Percentiles rank a stretch among this genome's conserved stretches.
Evolutionary conservation across 2,797 vertebrate species (phyloP).

Genomic region (Hydrocynus forskahlii): DNA sequence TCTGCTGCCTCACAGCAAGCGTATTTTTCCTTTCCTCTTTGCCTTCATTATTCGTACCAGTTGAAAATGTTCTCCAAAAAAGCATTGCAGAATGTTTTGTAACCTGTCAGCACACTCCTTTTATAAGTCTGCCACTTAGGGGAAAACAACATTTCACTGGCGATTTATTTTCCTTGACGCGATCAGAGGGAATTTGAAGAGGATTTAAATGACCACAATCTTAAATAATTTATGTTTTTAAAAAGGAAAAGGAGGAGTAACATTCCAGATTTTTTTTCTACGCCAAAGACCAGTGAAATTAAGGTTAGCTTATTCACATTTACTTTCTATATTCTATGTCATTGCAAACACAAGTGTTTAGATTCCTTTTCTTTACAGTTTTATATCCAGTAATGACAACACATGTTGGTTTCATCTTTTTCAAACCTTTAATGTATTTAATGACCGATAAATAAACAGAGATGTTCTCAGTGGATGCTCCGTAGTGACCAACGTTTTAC

Average conservation of each 20-base stretch:
- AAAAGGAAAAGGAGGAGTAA: neutral
- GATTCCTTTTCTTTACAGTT: too few species aligned
- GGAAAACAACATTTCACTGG: constrained; percentile 42
- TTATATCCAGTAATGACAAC: too few species aligned
- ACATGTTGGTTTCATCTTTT: too few species aligned
- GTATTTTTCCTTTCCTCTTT: constrained; percentile 1
- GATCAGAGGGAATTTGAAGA: constrained; percentile 30
- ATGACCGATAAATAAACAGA: too few species aligned
- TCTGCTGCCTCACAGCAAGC: constrained; percentile 43
- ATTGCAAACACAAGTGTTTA: too few species aligned
- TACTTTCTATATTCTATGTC: too few species aligned
- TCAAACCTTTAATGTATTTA: too few species aligned
- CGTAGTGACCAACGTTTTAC: too few species aligned
- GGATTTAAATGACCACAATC: constrained; percentile 34
- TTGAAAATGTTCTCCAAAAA: constrained; percentile 30
- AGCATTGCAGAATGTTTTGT: constrained; percentile 41
- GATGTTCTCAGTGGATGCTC: too few species aligned
- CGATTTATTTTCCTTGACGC: constrained; percentile 48
- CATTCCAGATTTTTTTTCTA: neutral
- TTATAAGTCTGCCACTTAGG: constrained; percentile 10
- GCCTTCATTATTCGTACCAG: constrained; percentile 36
- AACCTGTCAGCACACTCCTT: constrained; percentile 31
- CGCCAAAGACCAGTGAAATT: neutral
- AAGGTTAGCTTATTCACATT: neutral
- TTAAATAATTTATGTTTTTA: constrained; percentile 29